Percentiles rank a stretch among this genome's conserved stretches.
These are phyloP conservation scores for Ginglymostoma cirratum DNA, from an alignment of 2,113 vertebrate species.

Conservation along the genomic window DNA sequence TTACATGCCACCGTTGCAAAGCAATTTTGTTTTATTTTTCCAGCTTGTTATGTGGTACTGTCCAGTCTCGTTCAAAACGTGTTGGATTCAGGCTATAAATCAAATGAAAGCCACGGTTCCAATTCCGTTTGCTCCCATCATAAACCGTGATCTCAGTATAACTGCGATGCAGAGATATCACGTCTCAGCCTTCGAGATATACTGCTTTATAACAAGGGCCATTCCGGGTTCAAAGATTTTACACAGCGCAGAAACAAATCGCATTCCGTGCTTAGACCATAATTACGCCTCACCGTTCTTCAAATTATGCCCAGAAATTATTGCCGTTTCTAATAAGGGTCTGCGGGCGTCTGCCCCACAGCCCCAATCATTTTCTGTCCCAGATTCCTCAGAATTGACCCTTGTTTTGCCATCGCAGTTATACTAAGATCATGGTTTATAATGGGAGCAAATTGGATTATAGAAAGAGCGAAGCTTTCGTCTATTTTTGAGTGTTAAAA, in stretches of 20 bases:
- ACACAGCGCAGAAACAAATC: not conserved
- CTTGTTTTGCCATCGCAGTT: not conserved
- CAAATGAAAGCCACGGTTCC: not conserved
- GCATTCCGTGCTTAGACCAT: not conserved
- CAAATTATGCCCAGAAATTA: not conserved
- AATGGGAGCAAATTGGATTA: not conserved
- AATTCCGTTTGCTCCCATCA: not conserved
- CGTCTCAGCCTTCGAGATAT: not conserved
- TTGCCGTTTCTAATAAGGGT: not conserved
- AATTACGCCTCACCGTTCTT: not conserved
- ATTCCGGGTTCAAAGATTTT: not conserved
- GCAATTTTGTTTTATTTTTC: not conserved
- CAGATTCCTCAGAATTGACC: not conserved
- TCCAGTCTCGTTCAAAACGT: not conserved
- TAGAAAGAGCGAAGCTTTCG: not conserved
- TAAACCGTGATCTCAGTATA: not conserved
- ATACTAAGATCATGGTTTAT: not conserved
- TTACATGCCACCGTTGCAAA: not conserved
- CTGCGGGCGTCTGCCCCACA: not conserved
- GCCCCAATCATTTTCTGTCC: not conserved
- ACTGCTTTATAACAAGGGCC: not conserved
- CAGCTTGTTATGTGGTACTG: not conserved
- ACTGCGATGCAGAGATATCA: not conserved
- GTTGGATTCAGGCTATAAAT: not conserved
- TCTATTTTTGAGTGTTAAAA: not conserved